These are phyloP conservation scores for Hypolimnas misippus DNA, from an alignment of 2,888 invertebrate genomes.

Conservation along the genomic window DNA sequence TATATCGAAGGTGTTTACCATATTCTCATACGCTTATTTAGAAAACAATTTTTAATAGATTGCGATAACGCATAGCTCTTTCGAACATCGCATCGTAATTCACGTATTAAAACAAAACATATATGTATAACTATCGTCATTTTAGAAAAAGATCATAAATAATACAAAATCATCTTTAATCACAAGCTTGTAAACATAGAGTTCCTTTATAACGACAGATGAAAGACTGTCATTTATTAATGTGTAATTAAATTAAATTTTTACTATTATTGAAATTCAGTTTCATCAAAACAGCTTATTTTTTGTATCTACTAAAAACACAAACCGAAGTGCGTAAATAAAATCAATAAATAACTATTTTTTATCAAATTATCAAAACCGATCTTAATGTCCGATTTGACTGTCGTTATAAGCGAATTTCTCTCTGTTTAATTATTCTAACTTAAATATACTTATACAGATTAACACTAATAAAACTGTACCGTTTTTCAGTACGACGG, in stretches of 20 bases:
- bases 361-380: too few species aligned
- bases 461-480: constrained; percentile 1
- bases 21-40: too few species aligned
- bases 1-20: too few species aligned
- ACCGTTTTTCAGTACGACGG: constrained; percentile 86
- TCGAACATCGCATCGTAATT: too few species aligned
- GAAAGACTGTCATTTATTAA: background rate
- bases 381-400: too few species aligned
- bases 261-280: too few species aligned
- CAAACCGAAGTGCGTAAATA: too few species aligned
- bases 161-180: background rate
- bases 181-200: background rate
- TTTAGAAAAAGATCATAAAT: background rate
- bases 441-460: background rate
- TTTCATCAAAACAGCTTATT: too few species aligned
- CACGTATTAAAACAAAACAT: too few species aligned
- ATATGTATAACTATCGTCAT: background rate
- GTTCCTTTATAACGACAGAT: background rate
- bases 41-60: background rate
- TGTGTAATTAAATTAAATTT: background rate
- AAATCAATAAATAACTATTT: too few species aligned
- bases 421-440: background rate
- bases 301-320: too few species aligned
- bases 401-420: constrained; percentile 2
- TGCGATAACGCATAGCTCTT: background rate